These are phyloP conservation scores for Gadus chalcogrammus DNA, from an alignment of 2,113 vertebrate genomes.

Conservation along the genomic window DNA sequence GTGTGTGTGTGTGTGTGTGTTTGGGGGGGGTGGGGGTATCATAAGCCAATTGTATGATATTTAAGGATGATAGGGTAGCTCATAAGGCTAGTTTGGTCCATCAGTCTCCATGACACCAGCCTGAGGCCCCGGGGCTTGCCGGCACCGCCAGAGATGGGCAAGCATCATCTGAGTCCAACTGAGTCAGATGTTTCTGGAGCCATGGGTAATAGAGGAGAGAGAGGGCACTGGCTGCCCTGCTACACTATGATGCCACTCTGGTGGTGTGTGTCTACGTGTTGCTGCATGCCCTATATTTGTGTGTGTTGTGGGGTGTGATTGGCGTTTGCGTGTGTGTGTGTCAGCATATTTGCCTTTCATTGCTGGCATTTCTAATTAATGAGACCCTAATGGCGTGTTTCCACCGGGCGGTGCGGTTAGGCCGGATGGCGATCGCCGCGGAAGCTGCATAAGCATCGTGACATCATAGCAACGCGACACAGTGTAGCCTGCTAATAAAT, in stretches of 20 bases:
- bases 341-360: conserved; percentile 8
- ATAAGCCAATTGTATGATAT: too few relatives aligned
- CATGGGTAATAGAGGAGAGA: too few relatives aligned
- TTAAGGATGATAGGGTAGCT: too few relatives aligned
- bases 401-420: not conserved
- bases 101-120: not conserved
- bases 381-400: conserved; percentile 38
- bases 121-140: not conserved
- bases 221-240: conserved; percentile 4
- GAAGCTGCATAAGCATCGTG: too few relatives aligned
- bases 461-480: too few relatives aligned
- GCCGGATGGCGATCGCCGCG: too few relatives aligned
- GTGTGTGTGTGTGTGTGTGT: conserved; percentile 35
- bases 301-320: conserved; percentile 13
- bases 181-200: too few relatives aligned
- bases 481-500: too few relatives aligned
- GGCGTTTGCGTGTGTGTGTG: conserved; percentile 14
- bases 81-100: too few relatives aligned
- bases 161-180: too few relatives aligned
- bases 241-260: not conserved
- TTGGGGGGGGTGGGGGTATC: conserved; percentile 3
- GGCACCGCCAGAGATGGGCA: too few relatives aligned
- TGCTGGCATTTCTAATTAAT: conserved; percentile 37
- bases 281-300: not conserved
- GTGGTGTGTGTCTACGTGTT: not conserved